These are phyloP conservation scores for Sinhomidia bicolor DNA, from an alignment of 2,888 invertebrate species.

Conservation along the genomic window DNA sequence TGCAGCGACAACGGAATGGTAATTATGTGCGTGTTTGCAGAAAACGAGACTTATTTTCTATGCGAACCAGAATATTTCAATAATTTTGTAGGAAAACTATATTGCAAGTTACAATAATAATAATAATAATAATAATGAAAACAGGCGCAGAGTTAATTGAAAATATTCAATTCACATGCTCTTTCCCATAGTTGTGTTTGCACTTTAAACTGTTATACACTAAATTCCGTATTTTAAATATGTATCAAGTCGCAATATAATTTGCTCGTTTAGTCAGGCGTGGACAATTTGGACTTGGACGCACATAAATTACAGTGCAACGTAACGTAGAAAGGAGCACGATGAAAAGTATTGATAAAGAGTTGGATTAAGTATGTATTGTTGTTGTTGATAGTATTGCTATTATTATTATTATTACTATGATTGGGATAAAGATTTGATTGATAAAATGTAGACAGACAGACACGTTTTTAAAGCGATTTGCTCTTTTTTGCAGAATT, in stretches of 20 bases:
- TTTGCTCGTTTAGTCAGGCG: conserved; percentile 1
- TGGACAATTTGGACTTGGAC: conserved; percentile 4
- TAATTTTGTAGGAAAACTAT: not conserved
- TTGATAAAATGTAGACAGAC: conserved; percentile 14
- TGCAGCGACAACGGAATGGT: not conserved
- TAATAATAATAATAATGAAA: not conserved
- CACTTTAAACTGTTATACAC: not conserved
- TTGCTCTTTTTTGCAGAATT: not conserved
- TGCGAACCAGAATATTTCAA: too few relatives aligned
- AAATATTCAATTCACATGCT: not conserved
- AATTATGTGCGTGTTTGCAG: not conserved
- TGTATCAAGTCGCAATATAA: too few relatives aligned
- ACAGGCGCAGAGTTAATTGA: not conserved
- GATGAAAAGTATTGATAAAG: too few relatives aligned
- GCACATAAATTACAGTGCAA: not conserved
- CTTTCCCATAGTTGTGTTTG: not conserved
- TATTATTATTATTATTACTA: not conserved
- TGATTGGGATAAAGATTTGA: not conserved
- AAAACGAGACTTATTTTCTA: too few relatives aligned
- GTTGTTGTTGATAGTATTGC: not conserved
- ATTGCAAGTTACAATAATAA: not conserved
- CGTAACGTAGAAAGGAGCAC: not conserved
- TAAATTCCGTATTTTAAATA: too few relatives aligned
- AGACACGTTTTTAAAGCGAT: not conserved
- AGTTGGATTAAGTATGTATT: not conserved